Evolutionary conservation across 2,797 vertebrate genomes (phyloP).

Genomic region (Sebastes goodei): DNA sequence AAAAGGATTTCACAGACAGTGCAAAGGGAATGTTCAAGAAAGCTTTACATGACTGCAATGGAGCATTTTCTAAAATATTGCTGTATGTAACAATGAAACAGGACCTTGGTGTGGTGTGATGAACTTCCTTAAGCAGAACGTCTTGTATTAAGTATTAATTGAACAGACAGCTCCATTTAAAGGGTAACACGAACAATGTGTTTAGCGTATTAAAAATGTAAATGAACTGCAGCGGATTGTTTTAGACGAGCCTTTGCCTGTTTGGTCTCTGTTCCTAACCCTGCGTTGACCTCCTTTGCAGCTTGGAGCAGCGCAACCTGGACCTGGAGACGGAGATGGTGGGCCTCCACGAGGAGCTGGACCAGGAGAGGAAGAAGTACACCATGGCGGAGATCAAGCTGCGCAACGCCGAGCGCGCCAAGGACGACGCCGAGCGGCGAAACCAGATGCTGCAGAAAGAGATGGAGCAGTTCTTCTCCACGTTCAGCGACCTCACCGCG

Average conservation of each 20-base stretch:
- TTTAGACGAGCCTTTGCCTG: neutral
- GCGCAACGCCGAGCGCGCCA: slow-evolving; percentile 96
- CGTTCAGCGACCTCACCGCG: slow-evolving; percentile 93
- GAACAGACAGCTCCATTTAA: neutral
- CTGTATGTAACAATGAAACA: no score
- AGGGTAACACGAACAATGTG: rapidly evolving
- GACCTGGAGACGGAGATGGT: slow-evolving; percentile 94
- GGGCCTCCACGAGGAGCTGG: slow-evolving; percentile 92
- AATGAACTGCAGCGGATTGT: neutral
- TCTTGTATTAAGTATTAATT: no score
- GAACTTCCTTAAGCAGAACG: no score
- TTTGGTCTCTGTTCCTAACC: neutral
- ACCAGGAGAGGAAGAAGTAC: slow-evolving; percentile 98
- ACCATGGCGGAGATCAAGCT: slow-evolving; percentile 99
- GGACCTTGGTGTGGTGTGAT: no score
- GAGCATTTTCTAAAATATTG: no score
- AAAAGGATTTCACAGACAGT: neutral
- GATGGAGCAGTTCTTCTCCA: slow-evolving; percentile 99
- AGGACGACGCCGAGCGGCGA: slow-evolving; percentile 95
- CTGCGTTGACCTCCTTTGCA: slow-evolving; percentile 49
- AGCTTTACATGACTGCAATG: no score
- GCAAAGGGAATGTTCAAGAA: no score
- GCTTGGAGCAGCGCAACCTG: slow-evolving; percentile 93
- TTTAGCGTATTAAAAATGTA: no score
- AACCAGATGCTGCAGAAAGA: slow-evolving; percentile 98